These are phyloP conservation scores for Agrochola macilenta DNA, from an alignment of 2,888 invertebrate genomes.

Conservation along the genomic window DNA sequence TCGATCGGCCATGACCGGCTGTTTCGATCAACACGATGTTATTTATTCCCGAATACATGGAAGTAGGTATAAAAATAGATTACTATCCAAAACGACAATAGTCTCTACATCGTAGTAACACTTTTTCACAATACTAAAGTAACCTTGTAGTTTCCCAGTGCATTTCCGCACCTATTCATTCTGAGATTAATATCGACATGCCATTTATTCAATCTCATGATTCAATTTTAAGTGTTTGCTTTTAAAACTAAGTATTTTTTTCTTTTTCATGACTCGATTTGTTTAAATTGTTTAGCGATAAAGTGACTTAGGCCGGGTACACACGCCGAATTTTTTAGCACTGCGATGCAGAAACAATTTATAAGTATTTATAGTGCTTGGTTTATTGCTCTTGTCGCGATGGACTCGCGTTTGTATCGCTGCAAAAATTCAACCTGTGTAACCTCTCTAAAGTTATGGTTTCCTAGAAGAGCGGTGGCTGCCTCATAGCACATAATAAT, in stretches of 20 bases:
- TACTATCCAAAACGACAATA: slow-evolving; percentile 18
- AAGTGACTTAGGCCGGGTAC: too few relatives aligned
- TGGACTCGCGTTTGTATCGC: background rate
- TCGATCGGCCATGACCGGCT: slow-evolving; percentile 20
- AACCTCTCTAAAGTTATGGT: too few relatives aligned
- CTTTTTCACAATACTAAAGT: slow-evolving; percentile 47
- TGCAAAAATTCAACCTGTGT: background rate
- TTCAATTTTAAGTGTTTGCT: slow-evolving; percentile 34
- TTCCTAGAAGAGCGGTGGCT: too few relatives aligned
- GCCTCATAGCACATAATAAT: too few relatives aligned
- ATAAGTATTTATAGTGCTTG: too few relatives aligned
- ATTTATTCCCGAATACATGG: slow-evolving; percentile 12
- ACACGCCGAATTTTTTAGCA: background rate
- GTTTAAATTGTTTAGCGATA: slow-evolving; percentile 24
- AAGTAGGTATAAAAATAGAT: slow-evolving; percentile 27
- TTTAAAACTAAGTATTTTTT: slow-evolving; percentile 20
- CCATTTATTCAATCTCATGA: slow-evolving; percentile 2
- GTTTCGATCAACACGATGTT: slow-evolving; percentile 7
- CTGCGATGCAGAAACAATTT: background rate
- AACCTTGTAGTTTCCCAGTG: slow-evolving; percentile 44
- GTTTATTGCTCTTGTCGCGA: background rate
- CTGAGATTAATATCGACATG: slow-evolving; percentile 29
- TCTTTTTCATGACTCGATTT: background rate
- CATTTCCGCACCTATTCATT: slow-evolving; percentile 47
- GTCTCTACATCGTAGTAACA: slow-evolving; percentile 1